These are phyloP conservation scores for Epinotia brunnichana DNA, from an alignment of 2,888 invertebrate genomes.

Conservation along the genomic window DNA sequence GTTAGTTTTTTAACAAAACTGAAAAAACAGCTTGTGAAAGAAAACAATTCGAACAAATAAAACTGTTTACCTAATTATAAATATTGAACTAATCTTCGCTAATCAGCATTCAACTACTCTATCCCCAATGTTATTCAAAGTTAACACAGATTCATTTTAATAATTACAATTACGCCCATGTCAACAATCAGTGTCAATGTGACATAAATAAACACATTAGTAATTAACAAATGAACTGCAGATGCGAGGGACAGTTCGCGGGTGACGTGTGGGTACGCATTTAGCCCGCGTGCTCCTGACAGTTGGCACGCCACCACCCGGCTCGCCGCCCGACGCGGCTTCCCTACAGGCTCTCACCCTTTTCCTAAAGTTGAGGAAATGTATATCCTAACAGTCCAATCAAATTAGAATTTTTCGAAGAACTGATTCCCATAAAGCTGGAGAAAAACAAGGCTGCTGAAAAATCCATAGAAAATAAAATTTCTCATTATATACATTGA, in stretches of 20 bases:
- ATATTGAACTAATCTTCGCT: neutral
- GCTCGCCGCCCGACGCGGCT: conserved; percentile 34
- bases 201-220: conserved; percentile 55
- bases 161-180: conserved; percentile 8
- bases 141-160: conserved; percentile 1
- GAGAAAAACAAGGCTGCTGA: too few species aligned
- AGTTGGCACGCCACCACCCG: conserved; percentile 45
- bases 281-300: conserved; percentile 75
- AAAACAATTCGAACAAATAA: too few species aligned
- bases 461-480: too few species aligned
- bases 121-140: neutral
- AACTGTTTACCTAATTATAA: neutral
- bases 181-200: conserved; percentile 39
- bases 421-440: too few species aligned
- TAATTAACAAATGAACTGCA: conserved; percentile 56
- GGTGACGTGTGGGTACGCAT: conserved; percentile 71
- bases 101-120: neutral
- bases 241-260: conserved; percentile 52
- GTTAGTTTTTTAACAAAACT: too few species aligned
- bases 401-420: too few species aligned
- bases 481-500: too few species aligned
- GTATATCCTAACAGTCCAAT: too few species aligned
- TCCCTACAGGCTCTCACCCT: conserved; percentile 59
- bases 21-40: too few species aligned
- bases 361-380: neutral